phyloP scores from a whole-genome alignment of 2,113 vertebrate species.

The Capreolus pygargus region DNA sequence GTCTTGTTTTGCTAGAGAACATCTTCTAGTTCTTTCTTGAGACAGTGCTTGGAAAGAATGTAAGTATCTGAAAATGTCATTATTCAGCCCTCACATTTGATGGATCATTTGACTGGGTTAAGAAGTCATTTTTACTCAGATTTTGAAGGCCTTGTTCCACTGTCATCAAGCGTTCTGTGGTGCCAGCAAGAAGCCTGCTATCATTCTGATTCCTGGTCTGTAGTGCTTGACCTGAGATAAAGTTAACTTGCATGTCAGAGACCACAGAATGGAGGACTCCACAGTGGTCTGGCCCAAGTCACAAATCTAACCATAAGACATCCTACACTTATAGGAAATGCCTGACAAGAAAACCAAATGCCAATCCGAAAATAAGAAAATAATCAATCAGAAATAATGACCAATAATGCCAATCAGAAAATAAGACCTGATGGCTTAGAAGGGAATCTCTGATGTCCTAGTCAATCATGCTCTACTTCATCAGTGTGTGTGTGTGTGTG shows the following conservation, averaged over 20 bases:
- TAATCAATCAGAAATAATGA: too few relatives aligned
- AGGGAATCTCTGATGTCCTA: neutral
- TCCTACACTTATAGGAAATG: neutral
- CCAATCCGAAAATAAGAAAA: neutral
- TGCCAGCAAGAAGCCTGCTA: neutral
- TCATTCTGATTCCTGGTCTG: neutral
- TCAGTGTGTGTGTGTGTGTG: neutral
- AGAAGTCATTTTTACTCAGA: neutral
- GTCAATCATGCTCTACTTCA: neutral
- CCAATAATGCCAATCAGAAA: neutral
- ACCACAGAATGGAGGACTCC: neutral
- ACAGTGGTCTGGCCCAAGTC: neutral
- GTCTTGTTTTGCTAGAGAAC: neutral
- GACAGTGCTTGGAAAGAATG: neutral
- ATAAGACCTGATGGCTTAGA: neutral
- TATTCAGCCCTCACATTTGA: neutral
- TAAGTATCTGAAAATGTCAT: neutral
- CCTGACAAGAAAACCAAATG: neutral
- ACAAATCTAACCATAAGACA: neutral
- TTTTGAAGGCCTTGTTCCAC: neutral
- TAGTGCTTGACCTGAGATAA: neutral
- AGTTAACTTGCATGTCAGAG: neutral
- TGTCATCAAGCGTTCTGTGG: neutral
- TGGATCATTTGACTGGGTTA: neutral
- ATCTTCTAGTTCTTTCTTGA: neutral